Conservation (phyloP, 2,797 vertebrate species). For the Pipistrellus kuhlii region DNA sequence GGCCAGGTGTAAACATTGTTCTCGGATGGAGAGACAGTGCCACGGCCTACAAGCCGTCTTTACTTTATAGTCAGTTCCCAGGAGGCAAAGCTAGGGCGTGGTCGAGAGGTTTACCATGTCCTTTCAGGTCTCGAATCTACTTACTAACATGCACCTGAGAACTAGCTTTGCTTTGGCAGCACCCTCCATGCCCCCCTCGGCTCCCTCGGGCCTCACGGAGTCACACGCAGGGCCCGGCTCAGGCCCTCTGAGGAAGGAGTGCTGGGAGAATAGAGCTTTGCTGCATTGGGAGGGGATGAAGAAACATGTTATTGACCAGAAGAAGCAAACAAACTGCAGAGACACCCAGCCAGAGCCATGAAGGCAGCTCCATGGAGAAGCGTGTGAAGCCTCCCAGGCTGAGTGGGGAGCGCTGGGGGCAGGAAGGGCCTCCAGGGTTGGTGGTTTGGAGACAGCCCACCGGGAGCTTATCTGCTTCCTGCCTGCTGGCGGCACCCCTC, state of each 20-base stretch:
- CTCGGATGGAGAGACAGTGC: too few relatives aligned
- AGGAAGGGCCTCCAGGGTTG: not conserved
- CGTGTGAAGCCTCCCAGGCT: not conserved
- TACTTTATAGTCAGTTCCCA: too few relatives aligned
- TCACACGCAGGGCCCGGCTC: not conserved
- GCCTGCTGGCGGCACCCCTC: rapidly evolving
- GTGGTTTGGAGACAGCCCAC: not conserved
- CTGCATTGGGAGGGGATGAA: not conserved
- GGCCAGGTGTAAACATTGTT: too few relatives aligned
- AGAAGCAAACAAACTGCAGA: not conserved
- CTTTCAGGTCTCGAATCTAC: too few relatives aligned
- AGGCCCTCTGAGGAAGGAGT: not conserved
- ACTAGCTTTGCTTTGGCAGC: too few relatives aligned
- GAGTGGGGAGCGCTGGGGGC: not conserved
- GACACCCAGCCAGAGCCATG: too few relatives aligned
- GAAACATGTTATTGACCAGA: not conserved
- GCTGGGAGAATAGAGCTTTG: too few relatives aligned
- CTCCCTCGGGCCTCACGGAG: too few relatives aligned
- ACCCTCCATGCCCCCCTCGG: not conserved
- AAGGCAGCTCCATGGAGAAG: not conserved
- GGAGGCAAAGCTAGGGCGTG: too few relatives aligned
- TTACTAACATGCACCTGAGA: too few relatives aligned
- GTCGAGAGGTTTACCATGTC: too few relatives aligned
- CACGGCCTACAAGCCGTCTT: too few relatives aligned
- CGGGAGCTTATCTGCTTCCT: not conserved